Percentiles rank a stretch among this genome's conserved stretches.
Evolutionary conservation across 2,888 invertebrate genomes (phyloP).

Genomic region (Drosophila tanythrix): DNA sequence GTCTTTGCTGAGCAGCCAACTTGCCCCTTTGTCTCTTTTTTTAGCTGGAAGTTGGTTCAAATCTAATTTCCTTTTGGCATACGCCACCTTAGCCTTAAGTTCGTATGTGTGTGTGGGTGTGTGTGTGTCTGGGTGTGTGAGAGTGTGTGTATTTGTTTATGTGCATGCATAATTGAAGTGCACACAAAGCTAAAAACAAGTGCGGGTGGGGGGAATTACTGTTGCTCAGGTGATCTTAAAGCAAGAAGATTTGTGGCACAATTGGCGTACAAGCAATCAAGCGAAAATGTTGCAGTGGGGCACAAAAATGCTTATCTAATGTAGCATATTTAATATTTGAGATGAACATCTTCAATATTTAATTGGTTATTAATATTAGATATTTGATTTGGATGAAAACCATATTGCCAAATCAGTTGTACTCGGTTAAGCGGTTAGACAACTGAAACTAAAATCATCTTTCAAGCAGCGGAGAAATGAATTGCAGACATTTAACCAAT

Average conservation of each 20-base stretch:
- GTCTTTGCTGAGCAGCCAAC: slow-evolving; percentile 1
- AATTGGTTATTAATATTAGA: background rate
- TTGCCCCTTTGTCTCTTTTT: slow-evolving; percentile 12
- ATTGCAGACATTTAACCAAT: background rate
- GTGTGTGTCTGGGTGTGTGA: slow-evolving; percentile 22
- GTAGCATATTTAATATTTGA: background rate
- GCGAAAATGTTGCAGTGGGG: background rate
- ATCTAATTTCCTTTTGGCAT: slow-evolving; percentile 71
- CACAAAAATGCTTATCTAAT: background rate
- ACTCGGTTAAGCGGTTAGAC: background rate
- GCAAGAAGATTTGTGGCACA: background rate
- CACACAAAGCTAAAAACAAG: background rate
- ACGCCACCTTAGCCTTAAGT: slow-evolving; percentile 21
- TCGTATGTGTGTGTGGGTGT: background rate
- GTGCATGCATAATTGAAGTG: slow-evolving; percentile 67
- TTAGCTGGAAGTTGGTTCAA: slow-evolving; percentile 40
- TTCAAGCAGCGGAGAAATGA: background rate
- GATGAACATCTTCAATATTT: background rate
- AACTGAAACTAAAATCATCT: background rate
- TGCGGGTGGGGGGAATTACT: background rate
- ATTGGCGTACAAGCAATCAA: background rate
- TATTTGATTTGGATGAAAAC: background rate
- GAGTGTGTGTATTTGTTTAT: slow-evolving; percentile 26
- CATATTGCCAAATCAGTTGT: background rate
- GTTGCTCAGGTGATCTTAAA: slow-evolving; percentile 14